Base-by-base conservation (phyloP, 2,888 invertebrate species). In the Pristionchus fissidentatus region DNA sequence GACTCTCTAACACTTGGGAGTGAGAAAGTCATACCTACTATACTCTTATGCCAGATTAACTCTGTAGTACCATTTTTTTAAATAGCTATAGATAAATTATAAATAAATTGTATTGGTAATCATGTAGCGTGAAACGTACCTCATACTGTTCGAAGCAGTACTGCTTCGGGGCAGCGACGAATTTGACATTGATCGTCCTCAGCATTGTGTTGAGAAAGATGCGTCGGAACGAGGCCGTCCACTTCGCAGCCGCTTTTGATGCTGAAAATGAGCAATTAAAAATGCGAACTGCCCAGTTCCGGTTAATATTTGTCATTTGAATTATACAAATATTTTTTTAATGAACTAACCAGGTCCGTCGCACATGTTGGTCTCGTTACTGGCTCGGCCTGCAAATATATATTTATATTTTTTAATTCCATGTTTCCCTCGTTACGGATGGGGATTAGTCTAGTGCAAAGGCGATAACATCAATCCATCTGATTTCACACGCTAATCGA, bases 91-190 rank as follows among this genome's bases (percentile, higher is more conserved):
- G n/a, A n/a, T n/a, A n/a, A n/a, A n/a, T n/a, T n/a, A n/a, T n/a
- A n/a, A n/a, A n/a, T n/a, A n/a, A n/a, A n/a, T n/a, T n/a, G n/a
- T n/a, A n/a, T n/a, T n/a, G n/a, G n/a, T n/a, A n/a, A n/a, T n/a
- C n/a, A n/a, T n/a, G n/a, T n/a, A n/a, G n/a, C n/a, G n/a, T n/a
- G n/a, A 57, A 22, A 3, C 83, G 62, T 8, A 90, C 90, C 85
- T 91, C 91, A 79, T 92, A 92, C 49, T 88, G 87, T 75, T 92
- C 92, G 84, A 92, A 91, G 84, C 92, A 92, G 83, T 87, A 90
- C 62, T 89, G 88, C 1, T 88, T 86, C 0, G 92, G 92, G 0
- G 92, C 92, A 3, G 90, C 91, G 43, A 91, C 86, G 83, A 92
- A 92, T 83, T 91, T 89, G 19, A 91, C 86, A 77, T 91, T 90